Conservation (phyloP, 2,888 invertebrate genomes). For the Eudemis profundana region DNA sequence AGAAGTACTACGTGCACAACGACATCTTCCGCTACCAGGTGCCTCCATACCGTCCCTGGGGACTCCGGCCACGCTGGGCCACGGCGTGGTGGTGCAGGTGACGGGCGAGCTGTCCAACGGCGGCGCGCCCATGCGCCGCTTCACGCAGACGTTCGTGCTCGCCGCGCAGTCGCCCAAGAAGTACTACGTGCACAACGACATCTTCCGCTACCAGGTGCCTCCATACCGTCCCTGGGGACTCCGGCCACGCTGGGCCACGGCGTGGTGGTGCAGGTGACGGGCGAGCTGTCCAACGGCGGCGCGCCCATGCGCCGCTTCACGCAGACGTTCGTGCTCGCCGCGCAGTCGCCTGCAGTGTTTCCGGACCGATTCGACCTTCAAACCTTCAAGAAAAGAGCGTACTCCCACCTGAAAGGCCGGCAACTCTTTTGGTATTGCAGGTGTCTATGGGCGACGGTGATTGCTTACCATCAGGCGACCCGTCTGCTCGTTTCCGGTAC, state of each 20-base stretch:
- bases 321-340: constrained; percentile 97
- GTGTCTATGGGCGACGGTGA: too few species aligned
- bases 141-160: constrained; percentile 98
- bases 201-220: constrained; percentile 97
- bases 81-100: constrained; percentile 98
- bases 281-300: constrained; percentile 98
- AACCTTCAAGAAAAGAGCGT: too few species aligned
- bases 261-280: constrained; percentile 98
- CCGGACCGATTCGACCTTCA: constrained; percentile 99
- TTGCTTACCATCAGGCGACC: too few species aligned
- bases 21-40: constrained; percentile 99
- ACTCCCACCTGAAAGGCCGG: too few species aligned
- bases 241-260: constrained; percentile 96
- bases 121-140: constrained; percentile 98
- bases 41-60: too few species aligned
- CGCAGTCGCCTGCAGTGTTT: constrained; percentile 98
- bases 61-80: constrained; percentile 95
- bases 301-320: constrained; percentile 99
- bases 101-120: constrained; percentile 98
- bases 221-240: too few species aligned
- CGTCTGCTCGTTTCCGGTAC: constrained; percentile 98
- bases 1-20: constrained; percentile 99
- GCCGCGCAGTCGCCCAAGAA: constrained; percentile 98
- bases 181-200: constrained; percentile 99
- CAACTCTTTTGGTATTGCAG: too few species aligned